Conservation (phyloP, 2,888 invertebrate genomes). For the Cerceris ruficornis region DNA sequence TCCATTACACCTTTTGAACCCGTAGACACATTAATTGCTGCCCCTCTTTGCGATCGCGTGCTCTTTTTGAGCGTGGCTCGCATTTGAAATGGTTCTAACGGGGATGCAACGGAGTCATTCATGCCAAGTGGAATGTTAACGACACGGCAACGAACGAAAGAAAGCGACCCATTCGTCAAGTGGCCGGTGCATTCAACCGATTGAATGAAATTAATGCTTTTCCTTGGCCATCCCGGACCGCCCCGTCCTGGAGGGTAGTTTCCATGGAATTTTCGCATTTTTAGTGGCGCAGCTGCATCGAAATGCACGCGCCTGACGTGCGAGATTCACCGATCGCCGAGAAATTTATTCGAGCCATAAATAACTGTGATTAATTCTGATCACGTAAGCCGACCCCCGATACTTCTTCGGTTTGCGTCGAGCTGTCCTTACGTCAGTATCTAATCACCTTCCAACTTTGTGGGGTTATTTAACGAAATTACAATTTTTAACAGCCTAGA, state of each 20-base stretch:
- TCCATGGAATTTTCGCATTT: constrained; percentile 42
- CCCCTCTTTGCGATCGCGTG: constrained; percentile 29
- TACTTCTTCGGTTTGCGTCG: constrained; percentile 7
- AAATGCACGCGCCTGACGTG: constrained; percentile 29
- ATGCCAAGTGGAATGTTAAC: constrained; percentile 50
- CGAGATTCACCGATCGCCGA: constrained; percentile 52
- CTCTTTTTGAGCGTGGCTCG: constrained; percentile 39
- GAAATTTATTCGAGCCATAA: constrained; percentile 67
- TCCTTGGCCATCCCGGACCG: constrained; percentile 14
- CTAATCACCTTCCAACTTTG: constrained; percentile 28
- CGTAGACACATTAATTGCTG: constrained; percentile 55
- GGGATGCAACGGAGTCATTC: constrained; percentile 41
- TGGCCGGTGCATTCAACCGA: constrained; percentile 40
- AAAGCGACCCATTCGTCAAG: constrained; percentile 56
- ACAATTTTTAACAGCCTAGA: background rate
- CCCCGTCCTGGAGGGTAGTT: constrained; percentile 20
- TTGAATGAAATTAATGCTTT: constrained; percentile 60
- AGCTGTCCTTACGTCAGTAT: constrained; percentile 9
- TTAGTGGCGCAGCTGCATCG: constrained; percentile 55
- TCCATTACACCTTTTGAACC: constrained; percentile 46
- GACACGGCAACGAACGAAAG: constrained; percentile 30
- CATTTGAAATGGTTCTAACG: constrained; percentile 41
- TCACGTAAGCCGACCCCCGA: constrained; percentile 56
- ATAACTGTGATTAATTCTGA: constrained; percentile 68
- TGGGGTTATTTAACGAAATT: background rate